Percentiles rank a stretch among this genome's conserved stretches.
Conservation (phyloP, 2,888 invertebrate genomes). For the Hirtodrosophila trivittata region DNA sequence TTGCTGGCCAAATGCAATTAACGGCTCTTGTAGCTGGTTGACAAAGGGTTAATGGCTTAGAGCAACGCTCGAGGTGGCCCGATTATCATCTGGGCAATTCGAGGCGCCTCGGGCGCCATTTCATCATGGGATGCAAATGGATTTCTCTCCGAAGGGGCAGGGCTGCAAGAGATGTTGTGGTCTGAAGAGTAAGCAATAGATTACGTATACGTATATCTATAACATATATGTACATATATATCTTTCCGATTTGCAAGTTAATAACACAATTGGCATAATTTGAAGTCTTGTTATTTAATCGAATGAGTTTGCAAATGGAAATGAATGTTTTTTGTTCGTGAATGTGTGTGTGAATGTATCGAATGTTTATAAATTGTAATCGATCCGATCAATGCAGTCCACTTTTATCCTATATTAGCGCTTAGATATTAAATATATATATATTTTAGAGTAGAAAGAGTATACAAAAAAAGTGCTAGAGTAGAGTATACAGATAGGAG, state of each 20-base stretch:
- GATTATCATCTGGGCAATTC: constrained; percentile 2
- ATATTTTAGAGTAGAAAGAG: neutral
- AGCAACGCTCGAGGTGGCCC: neutral
- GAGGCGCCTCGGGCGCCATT: constrained; percentile 11
- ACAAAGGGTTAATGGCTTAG: constrained; percentile 44
- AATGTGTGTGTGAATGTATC: constrained; percentile 8
- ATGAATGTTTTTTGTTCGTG: constrained; percentile 23
- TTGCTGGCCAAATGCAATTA: constrained; percentile 42
- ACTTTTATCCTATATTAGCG: constrained; percentile 14
- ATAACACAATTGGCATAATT: constrained; percentile 45
- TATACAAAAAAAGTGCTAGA: neutral
- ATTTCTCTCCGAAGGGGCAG: no score
- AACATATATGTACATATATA: neutral
- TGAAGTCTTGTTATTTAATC: constrained; percentile 56
- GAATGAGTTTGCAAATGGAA: constrained; percentile 47
- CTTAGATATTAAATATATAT: neutral
- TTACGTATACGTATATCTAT: neutral
- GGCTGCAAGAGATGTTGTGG: no score
- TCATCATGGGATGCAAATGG: constrained; percentile 27
- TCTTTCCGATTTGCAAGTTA: constrained; percentile 27
- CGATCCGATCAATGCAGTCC: constrained; percentile 18
- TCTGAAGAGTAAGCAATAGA: neutral
- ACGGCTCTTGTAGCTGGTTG: constrained; percentile 33
- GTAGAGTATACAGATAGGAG: no score
- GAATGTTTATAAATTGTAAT: constrained; percentile 8